Evolutionary conservation across 2,113 vertebrate species (phyloP).

Genomic region (Callocephalon fimbriatum): DNA sequence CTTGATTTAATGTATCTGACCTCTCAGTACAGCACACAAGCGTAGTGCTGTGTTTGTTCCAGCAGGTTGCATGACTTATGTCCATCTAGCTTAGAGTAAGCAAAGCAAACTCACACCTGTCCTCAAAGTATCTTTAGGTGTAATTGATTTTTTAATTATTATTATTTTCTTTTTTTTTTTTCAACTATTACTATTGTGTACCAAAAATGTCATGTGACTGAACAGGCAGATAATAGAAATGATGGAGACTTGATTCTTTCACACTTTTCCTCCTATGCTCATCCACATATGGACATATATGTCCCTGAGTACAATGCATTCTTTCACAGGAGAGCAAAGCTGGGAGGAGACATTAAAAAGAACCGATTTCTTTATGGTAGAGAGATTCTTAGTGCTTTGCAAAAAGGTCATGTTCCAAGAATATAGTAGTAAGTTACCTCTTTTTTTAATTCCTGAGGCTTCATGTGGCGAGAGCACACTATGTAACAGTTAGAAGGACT

Average conservation of each 20-base stretch:
- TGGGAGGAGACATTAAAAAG: background rate
- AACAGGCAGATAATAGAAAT: background rate
- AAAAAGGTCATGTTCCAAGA: background rate
- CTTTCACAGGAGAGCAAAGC: background rate
- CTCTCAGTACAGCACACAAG: background rate
- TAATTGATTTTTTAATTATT: background rate
- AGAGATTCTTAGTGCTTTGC: background rate
- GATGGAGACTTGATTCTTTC: background rate
- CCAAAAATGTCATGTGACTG: background rate
- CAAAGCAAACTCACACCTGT: background rate
- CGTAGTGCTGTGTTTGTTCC: background rate
- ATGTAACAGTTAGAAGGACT: background rate
- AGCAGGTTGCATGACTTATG: background rate
- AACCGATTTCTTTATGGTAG: background rate
- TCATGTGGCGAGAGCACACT: accelerated
- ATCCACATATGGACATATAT: background rate
- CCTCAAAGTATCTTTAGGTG: background rate
- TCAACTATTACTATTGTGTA: background rate
- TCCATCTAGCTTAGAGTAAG: background rate
- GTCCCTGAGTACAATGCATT: background rate
- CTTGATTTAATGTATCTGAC: background rate
- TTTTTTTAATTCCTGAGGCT: background rate
- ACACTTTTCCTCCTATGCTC: background rate
- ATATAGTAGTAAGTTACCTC: background rate
- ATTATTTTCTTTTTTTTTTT: background rate